Conservation (phyloP, 2,113 vertebrate species). For the Actenoides lindsayi region DNA sequence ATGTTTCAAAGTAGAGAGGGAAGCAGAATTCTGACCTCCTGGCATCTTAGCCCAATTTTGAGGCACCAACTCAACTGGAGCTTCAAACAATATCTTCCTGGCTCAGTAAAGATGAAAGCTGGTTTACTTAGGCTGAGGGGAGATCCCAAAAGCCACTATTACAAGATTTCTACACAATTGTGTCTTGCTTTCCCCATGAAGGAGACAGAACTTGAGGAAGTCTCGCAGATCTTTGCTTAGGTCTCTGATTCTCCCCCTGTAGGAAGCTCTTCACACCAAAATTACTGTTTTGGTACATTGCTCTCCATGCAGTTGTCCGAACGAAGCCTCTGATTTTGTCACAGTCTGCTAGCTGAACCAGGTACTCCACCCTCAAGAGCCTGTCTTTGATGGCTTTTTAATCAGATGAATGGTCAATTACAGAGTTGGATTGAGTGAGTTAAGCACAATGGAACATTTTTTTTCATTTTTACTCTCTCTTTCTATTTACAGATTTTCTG, state of each 20-base stretch:
- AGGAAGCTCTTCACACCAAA: background rate
- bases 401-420: conserved; percentile 37
- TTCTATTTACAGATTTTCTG: conserved; percentile 41
- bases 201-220: background rate
- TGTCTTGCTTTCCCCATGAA: background rate
- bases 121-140: background rate
- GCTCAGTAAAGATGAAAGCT: background rate
- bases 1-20: background rate
- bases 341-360: background rate
- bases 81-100: background rate
- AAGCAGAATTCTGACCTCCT: background rate
- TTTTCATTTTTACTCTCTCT: background rate
- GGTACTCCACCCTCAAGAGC: background rate
- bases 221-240: background rate
- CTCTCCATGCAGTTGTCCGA: background rate
- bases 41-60: background rate
- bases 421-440: background rate
- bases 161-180: background rate
- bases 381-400: background rate
- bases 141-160: background rate
- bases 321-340: conserved; percentile 6
- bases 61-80: background rate
- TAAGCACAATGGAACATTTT: background rate
- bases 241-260: background rate
- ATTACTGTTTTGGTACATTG: background rate